Evolutionary conservation across 2,888 invertebrate genomes (phyloP).

Genomic region (Cantharis nigra): DNA sequence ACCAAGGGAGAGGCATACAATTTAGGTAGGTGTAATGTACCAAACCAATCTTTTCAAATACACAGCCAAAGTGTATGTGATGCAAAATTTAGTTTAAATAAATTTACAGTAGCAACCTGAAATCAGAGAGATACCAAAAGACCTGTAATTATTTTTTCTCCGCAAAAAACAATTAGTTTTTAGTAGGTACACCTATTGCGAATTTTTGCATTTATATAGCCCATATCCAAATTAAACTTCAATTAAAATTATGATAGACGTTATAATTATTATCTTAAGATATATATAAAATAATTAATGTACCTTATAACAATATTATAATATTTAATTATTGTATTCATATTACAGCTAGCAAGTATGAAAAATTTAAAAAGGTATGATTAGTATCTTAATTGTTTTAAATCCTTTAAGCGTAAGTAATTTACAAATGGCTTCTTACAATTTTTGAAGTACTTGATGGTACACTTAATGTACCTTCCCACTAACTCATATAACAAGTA

Average conservation of each 20-base stretch:
- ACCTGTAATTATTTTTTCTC: neutral
- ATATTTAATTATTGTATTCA: neutral
- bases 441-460: neutral
- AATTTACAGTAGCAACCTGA: neutral
- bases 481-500: constrained; percentile 2
- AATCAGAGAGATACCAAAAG: neutral
- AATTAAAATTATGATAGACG: neutral
- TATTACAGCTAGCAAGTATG: neutral
- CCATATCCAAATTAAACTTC: neutral
- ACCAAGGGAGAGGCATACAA: neutral
- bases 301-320: neutral
- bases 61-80: neutral
- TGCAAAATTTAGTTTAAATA: neutral
- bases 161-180: neutral
- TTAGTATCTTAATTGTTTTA: constrained; percentile 2
- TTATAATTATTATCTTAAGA: neutral
- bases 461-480: neutral
- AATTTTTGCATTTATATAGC: neutral
- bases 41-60: neutral
- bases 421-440: constrained; percentile 1
- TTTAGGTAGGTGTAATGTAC: neutral
- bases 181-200: neutral
- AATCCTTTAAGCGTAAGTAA: constrained; percentile 3
- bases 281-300: neutral
- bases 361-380: neutral